Evolutionary conservation across 2,888 invertebrate species (phyloP).

Genomic region (Strigamia transsilvanica): DNA sequence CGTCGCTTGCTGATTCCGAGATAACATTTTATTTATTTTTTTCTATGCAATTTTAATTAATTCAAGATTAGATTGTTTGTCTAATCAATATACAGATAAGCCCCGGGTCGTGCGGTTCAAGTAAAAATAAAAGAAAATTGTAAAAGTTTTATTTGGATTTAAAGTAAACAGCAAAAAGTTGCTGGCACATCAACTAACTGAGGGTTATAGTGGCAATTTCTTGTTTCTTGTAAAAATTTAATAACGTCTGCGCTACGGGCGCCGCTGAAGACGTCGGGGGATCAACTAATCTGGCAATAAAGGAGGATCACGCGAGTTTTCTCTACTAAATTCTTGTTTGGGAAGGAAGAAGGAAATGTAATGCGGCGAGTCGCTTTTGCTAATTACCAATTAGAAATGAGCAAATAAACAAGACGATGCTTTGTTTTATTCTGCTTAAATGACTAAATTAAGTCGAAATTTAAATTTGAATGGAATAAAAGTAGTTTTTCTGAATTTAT

Average conservation of each 20-base stretch:
- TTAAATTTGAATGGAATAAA: too few relatives aligned
- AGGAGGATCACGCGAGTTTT: not conserved
- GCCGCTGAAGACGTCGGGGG: not conserved
- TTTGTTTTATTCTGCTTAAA: not conserved
- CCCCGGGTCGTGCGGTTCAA: not conserved
- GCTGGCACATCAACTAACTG: not conserved
- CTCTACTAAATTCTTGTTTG: not conserved
- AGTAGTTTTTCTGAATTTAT: not conserved
- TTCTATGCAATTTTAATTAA: not conserved
- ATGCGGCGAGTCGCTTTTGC: not conserved
- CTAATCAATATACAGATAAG: not conserved
- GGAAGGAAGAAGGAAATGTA: not conserved
- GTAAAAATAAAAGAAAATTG: not conserved
- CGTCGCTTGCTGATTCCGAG: not conserved
- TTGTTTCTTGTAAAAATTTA: not conserved
- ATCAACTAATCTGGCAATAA: not conserved
- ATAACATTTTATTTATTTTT: conserved; percentile 1
- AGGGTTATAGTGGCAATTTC: not conserved
- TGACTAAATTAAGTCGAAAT: too few relatives aligned
- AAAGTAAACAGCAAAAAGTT: not conserved
- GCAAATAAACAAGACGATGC: not conserved
- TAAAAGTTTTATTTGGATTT: not conserved
- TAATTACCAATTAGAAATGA: not conserved
- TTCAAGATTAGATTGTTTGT: not conserved
- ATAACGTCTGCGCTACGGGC: not conserved